phyloP scores from a whole-genome alignment of 2,888 invertebrate genomes.

The Eupithecia exiguata region DNA sequence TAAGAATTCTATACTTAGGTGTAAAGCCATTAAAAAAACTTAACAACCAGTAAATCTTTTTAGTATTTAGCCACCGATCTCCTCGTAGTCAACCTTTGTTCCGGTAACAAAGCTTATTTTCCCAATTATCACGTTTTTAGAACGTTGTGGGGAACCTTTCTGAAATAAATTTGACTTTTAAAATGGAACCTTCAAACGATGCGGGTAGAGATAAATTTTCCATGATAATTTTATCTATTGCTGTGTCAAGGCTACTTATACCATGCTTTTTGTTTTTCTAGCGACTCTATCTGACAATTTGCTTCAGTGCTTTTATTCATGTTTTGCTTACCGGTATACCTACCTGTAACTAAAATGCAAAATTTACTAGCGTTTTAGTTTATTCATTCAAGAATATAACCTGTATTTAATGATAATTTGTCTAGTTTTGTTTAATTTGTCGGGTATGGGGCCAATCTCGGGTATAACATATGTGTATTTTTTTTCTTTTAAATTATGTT shows the following conservation, averaged over 20 bases:
- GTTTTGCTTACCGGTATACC: too few species aligned
- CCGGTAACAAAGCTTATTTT: slow-evolving; percentile 1
- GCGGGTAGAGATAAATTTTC: not conserved
- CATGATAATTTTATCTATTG: not conserved
- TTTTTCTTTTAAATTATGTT: too few species aligned
- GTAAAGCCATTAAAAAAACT: slow-evolving; percentile 1
- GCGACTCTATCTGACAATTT: too few species aligned
- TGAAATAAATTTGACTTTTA: not conserved
- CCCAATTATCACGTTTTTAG: not conserved
- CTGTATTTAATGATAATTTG: too few species aligned
- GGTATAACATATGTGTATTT: too few species aligned
- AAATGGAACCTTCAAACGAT: not conserved
- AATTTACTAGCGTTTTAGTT: too few species aligned
- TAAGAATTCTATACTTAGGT: not conserved
- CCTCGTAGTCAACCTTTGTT: not conserved
- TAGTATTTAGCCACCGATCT: not conserved
- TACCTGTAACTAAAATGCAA: too few species aligned
- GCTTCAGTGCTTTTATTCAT: too few species aligned
- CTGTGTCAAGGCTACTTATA: not conserved
- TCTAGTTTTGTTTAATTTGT: too few species aligned
- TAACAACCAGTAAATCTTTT: not conserved
- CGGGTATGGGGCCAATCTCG: too few species aligned
- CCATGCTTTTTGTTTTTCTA: too few species aligned
- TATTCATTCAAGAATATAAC: too few species aligned
- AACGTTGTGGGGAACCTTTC: not conserved